These are phyloP conservation scores for Camelus bactrianus DNA, from an alignment of 2,113 vertebrate genomes.

Conservation along the genomic window DNA sequence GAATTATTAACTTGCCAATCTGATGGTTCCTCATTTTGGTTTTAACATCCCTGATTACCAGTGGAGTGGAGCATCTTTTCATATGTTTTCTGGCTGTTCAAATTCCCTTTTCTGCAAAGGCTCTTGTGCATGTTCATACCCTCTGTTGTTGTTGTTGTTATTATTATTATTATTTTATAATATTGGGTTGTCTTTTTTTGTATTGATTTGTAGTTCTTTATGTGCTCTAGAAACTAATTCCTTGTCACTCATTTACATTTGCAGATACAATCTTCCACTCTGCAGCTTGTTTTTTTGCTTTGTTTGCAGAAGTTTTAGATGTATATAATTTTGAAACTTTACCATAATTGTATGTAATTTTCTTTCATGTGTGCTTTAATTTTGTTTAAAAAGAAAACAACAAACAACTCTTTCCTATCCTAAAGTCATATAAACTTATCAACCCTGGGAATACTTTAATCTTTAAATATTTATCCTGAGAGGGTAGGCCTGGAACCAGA, in stretches of 20 bases:
- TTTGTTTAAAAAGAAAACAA: background rate
- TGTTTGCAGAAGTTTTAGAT: background rate
- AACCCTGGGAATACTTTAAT: background rate
- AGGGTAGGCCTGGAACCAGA: background rate
- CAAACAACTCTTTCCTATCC: background rate
- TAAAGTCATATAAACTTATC: background rate
- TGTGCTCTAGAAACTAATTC: background rate
- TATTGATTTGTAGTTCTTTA: background rate
- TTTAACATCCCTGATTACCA: background rate
- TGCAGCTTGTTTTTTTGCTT: background rate
- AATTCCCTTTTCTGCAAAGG: background rate
- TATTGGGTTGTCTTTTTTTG: background rate
- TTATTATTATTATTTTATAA: background rate
- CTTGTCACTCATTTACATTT: background rate
- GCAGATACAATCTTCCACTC: background rate
- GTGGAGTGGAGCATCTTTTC: background rate
- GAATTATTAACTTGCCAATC: background rate
- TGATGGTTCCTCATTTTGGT: background rate
- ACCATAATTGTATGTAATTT: background rate
- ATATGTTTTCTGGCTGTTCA: background rate
- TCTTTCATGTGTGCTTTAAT: background rate
- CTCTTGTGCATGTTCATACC: background rate
- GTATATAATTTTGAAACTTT: background rate
- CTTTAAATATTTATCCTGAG: slow-evolving; percentile 27
- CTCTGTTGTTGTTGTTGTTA: background rate